A percentile compares a stretch with the other conserved stretches of the same genome.
These are phyloP conservation scores for Pseudomyrmex dendroicus DNA, from an alignment of 1,140 invertebrate species.

Conservation along the genomic window DNA sequence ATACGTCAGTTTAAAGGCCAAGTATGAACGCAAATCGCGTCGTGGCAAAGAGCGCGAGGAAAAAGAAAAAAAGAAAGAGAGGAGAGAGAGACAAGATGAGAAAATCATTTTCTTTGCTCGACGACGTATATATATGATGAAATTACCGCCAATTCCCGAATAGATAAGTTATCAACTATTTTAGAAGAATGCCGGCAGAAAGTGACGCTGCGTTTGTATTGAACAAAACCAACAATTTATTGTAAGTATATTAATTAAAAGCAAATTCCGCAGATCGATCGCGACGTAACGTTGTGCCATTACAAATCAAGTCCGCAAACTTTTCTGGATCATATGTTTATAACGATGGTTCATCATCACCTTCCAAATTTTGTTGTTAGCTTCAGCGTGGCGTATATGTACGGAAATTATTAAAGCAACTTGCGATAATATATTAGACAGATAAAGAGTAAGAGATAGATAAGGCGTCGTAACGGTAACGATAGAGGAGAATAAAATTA, in stretches of 20 bases:
- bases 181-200: conserved; percentile 77
- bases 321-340: conserved; percentile 20
- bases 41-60: not conserved
- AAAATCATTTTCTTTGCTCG: conserved; percentile 66
- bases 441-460: conserved; percentile 51
- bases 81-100: not conserved
- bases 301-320: conserved; percentile 63
- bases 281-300: conserved; percentile 44
- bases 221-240: conserved; percentile 78
- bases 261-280: conserved; percentile 42
- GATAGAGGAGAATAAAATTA: conserved; percentile 54
- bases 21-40: not conserved
- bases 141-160: conserved; percentile 77
- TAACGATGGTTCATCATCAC: not conserved
- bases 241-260: conserved; percentile 75
- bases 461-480: conserved; percentile 10
- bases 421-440: conserved; percentile 56
- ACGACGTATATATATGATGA: conserved; percentile 62
- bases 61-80: not conserved
- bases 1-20: conserved; percentile 37
- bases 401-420: conserved; percentile 38
- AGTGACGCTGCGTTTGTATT: conserved; percentile 69
- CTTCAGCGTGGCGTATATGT: not conserved
- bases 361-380: conserved; percentile 29
- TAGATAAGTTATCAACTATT: conserved; percentile 79